These are phyloP conservation scores for Prinia subflava DNA, from an alignment of 2,113 vertebrate species.

Conservation along the genomic window DNA sequence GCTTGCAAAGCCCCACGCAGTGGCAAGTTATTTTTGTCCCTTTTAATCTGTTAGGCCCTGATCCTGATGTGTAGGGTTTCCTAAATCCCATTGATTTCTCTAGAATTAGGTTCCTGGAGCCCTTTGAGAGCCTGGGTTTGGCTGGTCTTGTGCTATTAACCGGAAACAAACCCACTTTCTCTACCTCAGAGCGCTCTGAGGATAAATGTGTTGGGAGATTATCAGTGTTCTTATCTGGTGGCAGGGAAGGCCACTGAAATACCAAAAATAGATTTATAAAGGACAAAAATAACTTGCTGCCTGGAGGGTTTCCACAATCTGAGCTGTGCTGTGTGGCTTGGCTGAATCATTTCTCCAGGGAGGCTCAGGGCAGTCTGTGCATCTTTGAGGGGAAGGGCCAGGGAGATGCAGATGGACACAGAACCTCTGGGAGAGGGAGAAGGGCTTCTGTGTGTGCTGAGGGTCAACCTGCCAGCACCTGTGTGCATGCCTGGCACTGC, in stretches of 20 bases:
- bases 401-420: not conserved
- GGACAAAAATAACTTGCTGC: slow-evolving; percentile 28
- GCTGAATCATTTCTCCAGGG: not conserved
- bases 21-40: slow-evolving; percentile 14
- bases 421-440: not conserved
- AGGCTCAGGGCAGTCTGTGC: not conserved
- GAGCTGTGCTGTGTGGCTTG: not conserved
- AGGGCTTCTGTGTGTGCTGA: not conserved
- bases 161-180: not conserved
- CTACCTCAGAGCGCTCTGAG: not conserved
- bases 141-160: not conserved
- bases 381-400: not conserved
- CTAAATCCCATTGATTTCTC: slow-evolving; percentile 52
- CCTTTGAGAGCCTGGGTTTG: not conserved
- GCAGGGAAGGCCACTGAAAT: not conserved
- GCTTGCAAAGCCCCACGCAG: not conserved
- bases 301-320: not conserved
- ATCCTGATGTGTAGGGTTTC: slow-evolving; percentile 34
- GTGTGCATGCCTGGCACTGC: rapidly evolving
- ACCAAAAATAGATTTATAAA: slow-evolving; percentile 26
- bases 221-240: not conserved
- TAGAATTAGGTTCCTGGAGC: slow-evolving; percentile 21
- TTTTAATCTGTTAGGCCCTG: slow-evolving; percentile 14
- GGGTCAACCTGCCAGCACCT: not conserved
- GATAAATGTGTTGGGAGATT: slow-evolving; percentile 2